Conservation (phyloP, 2,888 invertebrate genomes). For the Noctua janthe region DNA sequence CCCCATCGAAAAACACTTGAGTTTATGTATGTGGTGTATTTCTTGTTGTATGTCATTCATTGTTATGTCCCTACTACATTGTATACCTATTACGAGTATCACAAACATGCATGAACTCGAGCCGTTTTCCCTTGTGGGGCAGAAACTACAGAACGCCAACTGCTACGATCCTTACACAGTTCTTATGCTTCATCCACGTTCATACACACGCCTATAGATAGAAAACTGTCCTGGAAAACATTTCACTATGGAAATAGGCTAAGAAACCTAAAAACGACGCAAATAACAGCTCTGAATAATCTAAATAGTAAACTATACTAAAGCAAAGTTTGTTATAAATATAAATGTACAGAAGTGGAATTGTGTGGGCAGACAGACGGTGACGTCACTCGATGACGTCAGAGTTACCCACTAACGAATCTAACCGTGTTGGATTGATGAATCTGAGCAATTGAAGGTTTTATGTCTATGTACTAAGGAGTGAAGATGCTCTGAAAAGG, state of each 20-base stretch:
- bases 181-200: background rate
- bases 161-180: background rate
- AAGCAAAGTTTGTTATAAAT: conserved; percentile 53
- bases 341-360: conserved; percentile 50
- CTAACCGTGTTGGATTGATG: conserved; percentile 33
- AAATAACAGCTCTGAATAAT: conserved; percentile 15
- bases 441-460: conserved; percentile 40
- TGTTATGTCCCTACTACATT: no score
- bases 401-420: conserved; percentile 46
- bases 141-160: background rate
- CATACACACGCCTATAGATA: background rate
- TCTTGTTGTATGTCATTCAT: background rate
- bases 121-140: background rate
- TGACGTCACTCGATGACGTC: conserved; percentile 58
- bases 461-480: background rate
- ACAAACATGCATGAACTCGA: background rate
- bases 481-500: background rate
- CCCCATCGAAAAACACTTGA: background rate
- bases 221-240: background rate
- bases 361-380: conserved; percentile 54
- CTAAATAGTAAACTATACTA: conserved; percentile 9
- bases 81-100: background rate
- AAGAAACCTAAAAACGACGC: background rate
- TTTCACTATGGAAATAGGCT: background rate
- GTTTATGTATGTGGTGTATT: background rate